Evolutionary conservation across 2,113 vertebrate species (phyloP).

Genomic region (Chascanopsetta lugubris): DNA sequence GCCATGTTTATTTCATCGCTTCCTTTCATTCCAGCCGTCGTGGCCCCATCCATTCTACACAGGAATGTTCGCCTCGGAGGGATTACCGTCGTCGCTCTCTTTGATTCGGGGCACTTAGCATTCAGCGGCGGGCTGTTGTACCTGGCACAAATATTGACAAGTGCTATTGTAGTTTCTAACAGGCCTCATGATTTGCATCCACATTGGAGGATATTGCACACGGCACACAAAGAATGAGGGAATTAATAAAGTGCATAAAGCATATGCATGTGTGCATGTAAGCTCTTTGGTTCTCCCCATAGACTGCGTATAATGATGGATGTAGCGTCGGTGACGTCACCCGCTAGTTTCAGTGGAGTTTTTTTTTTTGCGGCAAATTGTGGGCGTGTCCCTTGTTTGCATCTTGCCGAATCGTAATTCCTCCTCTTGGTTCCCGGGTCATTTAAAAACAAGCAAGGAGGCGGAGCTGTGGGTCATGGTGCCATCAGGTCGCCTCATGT

Average conservation of each 20-base stretch:
- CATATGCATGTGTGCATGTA: neutral
- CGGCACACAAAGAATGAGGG: slow-evolving; percentile 26
- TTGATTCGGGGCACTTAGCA: slow-evolving; percentile 62
- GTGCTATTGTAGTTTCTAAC: slow-evolving; percentile 54
- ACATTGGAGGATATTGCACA: slow-evolving; percentile 43
- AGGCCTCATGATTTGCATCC: slow-evolving; percentile 48
- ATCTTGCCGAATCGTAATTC: too few relatives aligned
- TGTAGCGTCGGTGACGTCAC: too few relatives aligned
- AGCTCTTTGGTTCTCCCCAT: neutral
- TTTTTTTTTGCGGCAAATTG: too few relatives aligned
- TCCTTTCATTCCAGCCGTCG: slow-evolving; percentile 48
- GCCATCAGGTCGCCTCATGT: too few relatives aligned
- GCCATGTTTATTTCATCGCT: slow-evolving; percentile 74
- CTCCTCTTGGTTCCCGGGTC: too few relatives aligned
- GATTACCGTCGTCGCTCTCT: slow-evolving; percentile 57
- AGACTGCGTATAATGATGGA: too few relatives aligned
- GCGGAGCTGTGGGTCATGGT: too few relatives aligned
- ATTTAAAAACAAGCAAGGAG: too few relatives aligned
- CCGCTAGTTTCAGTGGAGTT: too few relatives aligned
- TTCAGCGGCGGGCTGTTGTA: slow-evolving; percentile 65
- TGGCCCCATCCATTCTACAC: slow-evolving; percentile 49
- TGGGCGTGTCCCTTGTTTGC: too few relatives aligned
- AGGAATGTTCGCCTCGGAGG: slow-evolving; percentile 67
- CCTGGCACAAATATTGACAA: slow-evolving; percentile 70
- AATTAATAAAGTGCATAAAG: neutral